Evolutionary conservation across 2,113 vertebrate genomes (phyloP), one percentile per base, ranked within the genome.

Genomic region (Ptychochromis oligacanthus): DNA sequence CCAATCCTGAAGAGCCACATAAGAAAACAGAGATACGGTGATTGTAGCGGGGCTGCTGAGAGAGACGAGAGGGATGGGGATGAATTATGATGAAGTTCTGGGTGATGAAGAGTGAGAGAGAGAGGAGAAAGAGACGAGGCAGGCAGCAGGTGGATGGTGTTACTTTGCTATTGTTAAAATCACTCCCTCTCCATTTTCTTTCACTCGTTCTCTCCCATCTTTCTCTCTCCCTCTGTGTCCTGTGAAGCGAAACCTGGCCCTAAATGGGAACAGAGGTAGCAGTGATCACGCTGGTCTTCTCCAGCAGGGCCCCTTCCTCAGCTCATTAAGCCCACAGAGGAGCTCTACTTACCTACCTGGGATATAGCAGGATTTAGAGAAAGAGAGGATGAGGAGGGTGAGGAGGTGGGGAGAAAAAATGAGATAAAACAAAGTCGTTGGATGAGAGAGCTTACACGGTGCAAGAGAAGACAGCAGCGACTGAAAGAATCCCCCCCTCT

Each of bases 1-100:
- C 92, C 93, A 92, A 93, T 94, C 91, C 92, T 85, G 88, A 91
- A 62, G 90, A 87, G 81, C 76, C 87, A 70, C 81, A 80, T 57
- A 84, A 87, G 80, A 87, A 92, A 83, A 92, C 83, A 84, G 87
- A 72, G 56, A 36, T 46, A 56, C 43, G 4, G 62, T 55, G 86
- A 82, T 77, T 75, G 82, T 56, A 77, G 64, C 5, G 77, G 72
- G 78, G 88, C 10, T 55, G 88, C 78, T 24, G 81, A 22, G 56
- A 83, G 84, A 70, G 64, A 76, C 31, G 85, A 89, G 86, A 67
- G 70, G 61, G 78, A 79, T 75, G 60, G 79, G 59, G 91, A 81
- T 81, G 89, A 91, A 88, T 92, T 87, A 84, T 87, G 91, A 93
- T 91, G 89, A 91, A 91, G 89, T 55, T 84, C 58, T 85, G 85